Conservation (phyloP, 2,113 vertebrate species). For the Xenopus borealis region DNA sequence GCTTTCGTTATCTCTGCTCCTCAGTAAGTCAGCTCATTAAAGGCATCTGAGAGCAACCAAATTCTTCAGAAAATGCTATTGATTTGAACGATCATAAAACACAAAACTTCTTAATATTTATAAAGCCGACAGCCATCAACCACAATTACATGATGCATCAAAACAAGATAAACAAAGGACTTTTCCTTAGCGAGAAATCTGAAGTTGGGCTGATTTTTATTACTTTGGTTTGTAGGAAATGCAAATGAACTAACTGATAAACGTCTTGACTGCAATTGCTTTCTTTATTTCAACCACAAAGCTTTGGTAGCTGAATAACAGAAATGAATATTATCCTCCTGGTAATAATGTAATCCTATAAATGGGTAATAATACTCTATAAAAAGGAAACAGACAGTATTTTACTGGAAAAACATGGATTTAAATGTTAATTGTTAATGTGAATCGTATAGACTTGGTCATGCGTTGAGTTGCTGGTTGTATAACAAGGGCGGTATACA, state of each 20-base stretch:
- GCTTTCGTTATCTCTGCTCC: background rate
- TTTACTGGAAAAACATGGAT: no score
- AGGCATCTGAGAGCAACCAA: background rate
- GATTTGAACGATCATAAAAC: background rate
- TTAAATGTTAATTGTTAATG: no score
- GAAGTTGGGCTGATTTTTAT: no score
- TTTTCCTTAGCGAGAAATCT: background rate
- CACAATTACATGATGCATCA: background rate
- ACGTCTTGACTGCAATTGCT: background rate
- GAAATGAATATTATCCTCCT: background rate
- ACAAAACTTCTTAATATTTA: background rate
- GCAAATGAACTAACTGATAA: background rate
- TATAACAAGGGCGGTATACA: no score
- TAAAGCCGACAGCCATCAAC: background rate
- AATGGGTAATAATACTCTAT: no score
- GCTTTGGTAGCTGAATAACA: background rate
- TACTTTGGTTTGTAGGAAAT: background rate
- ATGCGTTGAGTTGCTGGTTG: no score
- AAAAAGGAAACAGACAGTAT: no score
- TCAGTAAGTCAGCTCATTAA: background rate
- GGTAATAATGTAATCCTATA: no score
- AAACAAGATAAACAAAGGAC: background rate
- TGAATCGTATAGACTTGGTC: no score
- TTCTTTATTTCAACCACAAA: background rate
- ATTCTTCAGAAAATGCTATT: background rate